phyloP scores from a whole-genome alignment of 1,140 invertebrate species.

The Sarcophaga bullata region DNA sequence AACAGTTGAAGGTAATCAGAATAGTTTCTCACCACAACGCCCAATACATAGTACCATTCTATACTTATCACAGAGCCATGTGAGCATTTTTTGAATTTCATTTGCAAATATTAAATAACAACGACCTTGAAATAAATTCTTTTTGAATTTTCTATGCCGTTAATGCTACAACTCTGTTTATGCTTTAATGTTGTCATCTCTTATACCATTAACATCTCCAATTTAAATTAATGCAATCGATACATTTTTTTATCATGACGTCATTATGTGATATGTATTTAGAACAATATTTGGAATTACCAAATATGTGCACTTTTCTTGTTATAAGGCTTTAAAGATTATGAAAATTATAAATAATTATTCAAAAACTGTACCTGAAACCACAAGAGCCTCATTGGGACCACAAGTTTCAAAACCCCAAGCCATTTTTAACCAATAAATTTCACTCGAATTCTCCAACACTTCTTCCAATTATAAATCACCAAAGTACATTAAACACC shows the following conservation, averaged over 20 bases:
- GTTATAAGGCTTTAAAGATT: background rate
- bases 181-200: background rate
- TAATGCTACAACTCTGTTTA: background rate
- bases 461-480: background rate
- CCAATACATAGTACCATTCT: too few species aligned
- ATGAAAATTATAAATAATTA: background rate
- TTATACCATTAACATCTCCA: constrained; percentile 4
- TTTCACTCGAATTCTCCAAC: background rate
- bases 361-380: constrained; percentile 79
- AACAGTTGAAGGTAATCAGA: too few species aligned
- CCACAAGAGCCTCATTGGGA: constrained; percentile 95
- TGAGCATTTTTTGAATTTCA: background rate
- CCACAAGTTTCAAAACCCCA: constrained; percentile 97
- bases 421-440: constrained; percentile 71
- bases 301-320: constrained; percentile 73
- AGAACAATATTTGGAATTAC: constrained; percentile 67
- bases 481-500: background rate
- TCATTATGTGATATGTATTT: constrained; percentile 30
- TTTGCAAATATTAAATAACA: constrained; percentile 6
- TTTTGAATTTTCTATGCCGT: background rate
- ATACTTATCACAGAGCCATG: too few species aligned
- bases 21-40: too few species aligned
- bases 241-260: constrained; percentile 11
- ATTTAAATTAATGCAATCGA: constrained; percentile 30
- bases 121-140: background rate